Evolutionary conservation across 2,797 vertebrate genomes (phyloP), one percentile per base, ranked within the genome.

Genomic region (Pseudochaenichthys georgianus): DNA sequence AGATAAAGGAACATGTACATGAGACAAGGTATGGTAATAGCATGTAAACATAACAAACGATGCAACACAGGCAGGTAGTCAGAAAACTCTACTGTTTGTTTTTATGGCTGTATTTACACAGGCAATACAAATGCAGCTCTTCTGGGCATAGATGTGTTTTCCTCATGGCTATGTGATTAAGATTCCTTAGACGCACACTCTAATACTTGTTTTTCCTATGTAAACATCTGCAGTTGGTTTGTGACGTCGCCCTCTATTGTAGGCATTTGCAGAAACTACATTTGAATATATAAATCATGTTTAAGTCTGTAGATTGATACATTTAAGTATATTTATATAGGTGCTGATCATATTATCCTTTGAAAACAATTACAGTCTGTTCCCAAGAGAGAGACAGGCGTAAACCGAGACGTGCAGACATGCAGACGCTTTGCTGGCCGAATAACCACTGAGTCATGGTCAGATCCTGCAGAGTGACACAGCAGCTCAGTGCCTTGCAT

Each of bases 391-490:
- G 21, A 55, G n/a, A 23, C 15, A n/a, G 54, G 60, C 13, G 52
- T 11, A 70, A 61, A 5, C 48, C 23, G 19, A 62, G 38, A 46
- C 42, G 48, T 54, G 23, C 23, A 23, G 23, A n/a, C 59, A 67
- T 28, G 19, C 61, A 55, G 53, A 73, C 45, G 47, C 19, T 62
- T 57, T 21, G 54, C 50, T 75, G 69, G 67, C 70, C 62, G 89
- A 89, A 90, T 58, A 75, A 64, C 83, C 85, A 89, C 93, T 95
- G 93, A 94, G 92, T 95, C 95, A 95, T 75, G 81, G 79, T 73
- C 91, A 41, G 42, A 86, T 86, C 91, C 92, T 95, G 85, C 83
- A 61, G 43, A 91, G 90, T 92, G 95, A 94, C 93, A 92, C 93
- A 93, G 90, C 89, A 89, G 86, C 88, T 93, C 80, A 82, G 34